Base-by-base conservation (phyloP, 2,888 invertebrate species). In the Odontocolon sp. region DNA sequence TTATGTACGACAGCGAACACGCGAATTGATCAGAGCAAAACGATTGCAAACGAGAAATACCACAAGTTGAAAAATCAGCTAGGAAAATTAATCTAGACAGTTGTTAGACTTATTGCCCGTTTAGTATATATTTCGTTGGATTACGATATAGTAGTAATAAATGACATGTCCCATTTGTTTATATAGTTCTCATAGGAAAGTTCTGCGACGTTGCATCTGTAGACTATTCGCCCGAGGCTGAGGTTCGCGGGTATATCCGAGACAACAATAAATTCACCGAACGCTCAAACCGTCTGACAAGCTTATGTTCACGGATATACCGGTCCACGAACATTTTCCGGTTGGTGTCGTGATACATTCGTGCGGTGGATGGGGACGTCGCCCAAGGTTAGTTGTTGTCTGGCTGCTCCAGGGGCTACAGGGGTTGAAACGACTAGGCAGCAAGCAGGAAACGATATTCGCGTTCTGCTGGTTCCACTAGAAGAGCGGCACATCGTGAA, bases 311-410 rank as follows among this genome's bases (percentile, higher is more conserved):
- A 52, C 26, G 57, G 8, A 47, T 54, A 45, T 54, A 16, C 33
- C 4, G 50, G 38, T 61, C 14, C 52, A 9, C 14, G 11, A 52
- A 69, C 23, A 69, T 69, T 40, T 69, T 61, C 69, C 68, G 59
- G 36, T 23, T 69, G 16, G 28, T 16, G 18, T 69, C 38, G 38
- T 14, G 50, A 50, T 38, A 31, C 23, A 26, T 68, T 36, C 56
- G 11, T 6, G 31, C 6, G 16, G 6, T 69, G 42, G 14, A 11
- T 54, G 21, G 26, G 23, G 28, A 59, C 59, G 54, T 59, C 57
- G 64, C 57, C 69, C 64, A 59, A 47, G 69, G 69, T 66, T 59
- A 45, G 57, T 59, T 28, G 59, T 64, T 57, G 70, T 76, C 75
- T 70, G 23, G 45, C 61, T 70, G 38, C 38, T 70, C 47, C 47